Percentiles rank a stretch among this genome's conserved stretches.
Evolutionary conservation across 2,797 vertebrate genomes (phyloP).

Genomic region (Champsocephalus gunnari): DNA sequence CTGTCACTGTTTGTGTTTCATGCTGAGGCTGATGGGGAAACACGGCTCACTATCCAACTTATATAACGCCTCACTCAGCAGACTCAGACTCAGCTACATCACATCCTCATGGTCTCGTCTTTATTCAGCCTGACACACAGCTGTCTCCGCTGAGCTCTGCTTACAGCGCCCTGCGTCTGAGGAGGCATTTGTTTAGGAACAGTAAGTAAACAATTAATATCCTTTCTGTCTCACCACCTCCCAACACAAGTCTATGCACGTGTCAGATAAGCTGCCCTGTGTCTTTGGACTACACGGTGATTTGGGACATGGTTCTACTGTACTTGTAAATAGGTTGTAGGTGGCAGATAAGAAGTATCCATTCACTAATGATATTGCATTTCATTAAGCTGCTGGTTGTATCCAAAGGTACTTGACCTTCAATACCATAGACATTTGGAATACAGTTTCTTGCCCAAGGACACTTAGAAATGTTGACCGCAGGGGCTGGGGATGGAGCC

Average conservation of each 20-base stretch:
- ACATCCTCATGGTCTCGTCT: constrained; percentile 9
- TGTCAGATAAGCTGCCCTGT: neutral
- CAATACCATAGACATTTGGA: no score
- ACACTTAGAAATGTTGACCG: no score
- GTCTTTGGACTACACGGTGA: neutral
- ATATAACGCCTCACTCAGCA: constrained; percentile 39
- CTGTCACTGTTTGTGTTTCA: constrained; percentile 12
- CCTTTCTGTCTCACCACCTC: constrained; percentile 1
- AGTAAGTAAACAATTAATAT: neutral
- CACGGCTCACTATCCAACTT: constrained; percentile 19
- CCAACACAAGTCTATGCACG: neutral
- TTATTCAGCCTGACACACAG: constrained; percentile 25
- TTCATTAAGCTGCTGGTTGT: no score
- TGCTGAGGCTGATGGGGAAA: constrained; percentile 19
- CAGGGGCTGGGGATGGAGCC: no score
- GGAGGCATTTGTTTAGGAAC: constrained; percentile 1
- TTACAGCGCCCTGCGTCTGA: neutral
- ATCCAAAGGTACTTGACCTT: no score
- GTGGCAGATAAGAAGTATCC: neutral
- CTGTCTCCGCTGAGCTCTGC: neutral
- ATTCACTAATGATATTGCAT: neutral
- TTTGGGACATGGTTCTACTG: neutral
- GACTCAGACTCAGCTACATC: constrained; percentile 20
- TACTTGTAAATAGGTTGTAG: no score
- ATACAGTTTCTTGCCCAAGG: no score